Base-by-base conservation (phyloP, 35 echinoderm and acorn worm genomes). In the Nesometra sesokonis region DNA sequence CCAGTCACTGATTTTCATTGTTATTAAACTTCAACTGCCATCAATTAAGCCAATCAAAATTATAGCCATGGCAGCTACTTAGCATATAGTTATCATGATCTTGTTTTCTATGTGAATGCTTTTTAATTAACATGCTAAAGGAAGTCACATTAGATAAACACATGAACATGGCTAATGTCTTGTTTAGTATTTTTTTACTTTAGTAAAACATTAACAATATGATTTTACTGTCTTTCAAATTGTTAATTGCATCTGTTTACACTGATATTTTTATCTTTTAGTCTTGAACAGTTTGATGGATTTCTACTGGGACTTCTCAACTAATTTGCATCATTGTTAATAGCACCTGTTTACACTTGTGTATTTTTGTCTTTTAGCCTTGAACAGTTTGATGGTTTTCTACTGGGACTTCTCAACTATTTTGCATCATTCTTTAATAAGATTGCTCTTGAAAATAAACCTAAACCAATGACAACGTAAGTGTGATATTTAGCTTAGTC, bases 391-490 rank as follows among this genome's bases (percentile, higher is more conserved):
- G 93, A 99, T 90, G 93, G 92, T 35, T 99, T 99, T 80, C 84
- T 99, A 13, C 57, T 89, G 11, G 96, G 92, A 37, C 84, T 94
- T 23, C 82, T 99, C 23, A 99, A 99, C 80, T 99, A 99, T 81
- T 99, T 99, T 92, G 87, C 92, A 30, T 88, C 86, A 3, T 99
- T 93, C 86, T 99, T 99, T 88, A 93, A 99, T 37, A 94, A 92
- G 83, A 57, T 94, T 29, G 81, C 82, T 35, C 79, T 94, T 46
- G 92, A 93, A 43, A 90, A 82, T 19, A 98, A 94, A 78, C 95
- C 95, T 30, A 98, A 98, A 46, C 88, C 86, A 36, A 93, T 98
- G 95, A 91, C 95, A 37, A 98, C 89, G 95, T 98, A 92, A 97
- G 95, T 91, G 35, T 5, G 13, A 2, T 46, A 34, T 40, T 29